Conservation (phyloP, 2,113 vertebrate species). For the Sylvia atricapilla region DNA sequence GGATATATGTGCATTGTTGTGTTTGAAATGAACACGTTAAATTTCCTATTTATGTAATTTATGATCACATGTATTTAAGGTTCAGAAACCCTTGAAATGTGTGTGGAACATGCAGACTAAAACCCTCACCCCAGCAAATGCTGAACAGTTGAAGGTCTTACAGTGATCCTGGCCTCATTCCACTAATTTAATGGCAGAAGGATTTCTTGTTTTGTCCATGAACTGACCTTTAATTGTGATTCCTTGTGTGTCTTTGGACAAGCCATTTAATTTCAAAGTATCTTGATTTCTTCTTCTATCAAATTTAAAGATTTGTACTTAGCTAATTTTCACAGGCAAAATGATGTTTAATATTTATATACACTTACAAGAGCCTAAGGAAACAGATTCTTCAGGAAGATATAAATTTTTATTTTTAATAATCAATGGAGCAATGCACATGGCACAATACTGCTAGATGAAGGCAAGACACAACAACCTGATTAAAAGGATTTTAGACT, state of each 20-base stretch:
- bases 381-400: not conserved
- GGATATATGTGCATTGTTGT: not conserved
- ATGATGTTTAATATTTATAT: not conserved
- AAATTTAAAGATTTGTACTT: not conserved
- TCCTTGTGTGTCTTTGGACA: not conserved
- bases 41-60: not conserved
- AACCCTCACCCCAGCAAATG: not conserved
- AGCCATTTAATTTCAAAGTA: not conserved
- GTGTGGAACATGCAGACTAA: not conserved
- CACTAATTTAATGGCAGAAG: not conserved
- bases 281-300: not conserved
- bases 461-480: not conserved
- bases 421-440: not conserved
- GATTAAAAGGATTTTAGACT: not conserved
- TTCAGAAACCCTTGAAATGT: not conserved
- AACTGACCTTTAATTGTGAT: not conserved
- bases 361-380: not conserved
- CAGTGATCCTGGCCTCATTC: not conserved
- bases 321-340: not conserved
- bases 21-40: not conserved
- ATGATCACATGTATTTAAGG: not conserved
- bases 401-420: not conserved
- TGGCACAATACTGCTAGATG: not conserved
- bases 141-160: not conserved
- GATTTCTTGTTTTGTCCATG: not conserved